phyloP scores from a whole-genome alignment of 1,140 invertebrate genomes.

The Drosophila azteca region DNA sequence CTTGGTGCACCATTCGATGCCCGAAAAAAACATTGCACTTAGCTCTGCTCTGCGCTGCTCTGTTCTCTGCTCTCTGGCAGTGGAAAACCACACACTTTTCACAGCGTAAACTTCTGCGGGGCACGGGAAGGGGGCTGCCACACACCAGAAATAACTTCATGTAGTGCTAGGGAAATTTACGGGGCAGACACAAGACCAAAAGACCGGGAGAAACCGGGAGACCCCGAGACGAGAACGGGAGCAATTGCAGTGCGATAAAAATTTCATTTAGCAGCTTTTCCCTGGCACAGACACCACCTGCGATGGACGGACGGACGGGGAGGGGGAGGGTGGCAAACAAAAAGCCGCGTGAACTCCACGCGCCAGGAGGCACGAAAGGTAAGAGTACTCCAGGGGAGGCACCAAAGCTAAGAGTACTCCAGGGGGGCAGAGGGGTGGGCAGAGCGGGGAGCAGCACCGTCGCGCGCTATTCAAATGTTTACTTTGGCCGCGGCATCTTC shows the following conservation, averaged over 20 bases:
- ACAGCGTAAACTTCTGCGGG: constrained; percentile 1
- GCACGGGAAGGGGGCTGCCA: too few species aligned
- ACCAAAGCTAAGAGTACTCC: neutral
- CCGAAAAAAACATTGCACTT: neutral
- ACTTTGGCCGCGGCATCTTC: constrained; percentile 54
- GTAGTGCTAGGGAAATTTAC: constrained; percentile 63
- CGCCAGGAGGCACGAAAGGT: constrained; percentile 16
- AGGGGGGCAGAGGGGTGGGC: neutral
- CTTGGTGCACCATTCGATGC: neutral
- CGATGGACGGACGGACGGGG: constrained; percentile 43
- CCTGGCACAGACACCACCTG: constrained; percentile 60
- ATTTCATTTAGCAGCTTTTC: constrained; percentile 64
- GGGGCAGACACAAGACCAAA: constrained; percentile 3
- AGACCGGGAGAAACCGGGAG: constrained; percentile 14
- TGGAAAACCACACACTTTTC: constrained; percentile 13
- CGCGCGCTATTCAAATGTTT: constrained; percentile 65
- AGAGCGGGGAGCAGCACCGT: constrained; percentile 6
- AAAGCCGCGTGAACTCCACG: constrained; percentile 54
- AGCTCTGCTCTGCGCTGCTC: neutral
- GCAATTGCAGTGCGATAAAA: constrained; percentile 77
- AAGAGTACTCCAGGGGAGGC: neutral
- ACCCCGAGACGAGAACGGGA: constrained; percentile 28
- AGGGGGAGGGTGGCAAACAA: constrained; percentile 41
- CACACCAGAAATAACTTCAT: constrained; percentile 56
- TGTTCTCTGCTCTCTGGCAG: constrained; percentile 9